Evolutionary conservation across 2,888 invertebrate genomes (phyloP), one percentile per base, ranked within the genome.

Genomic region (Congeria kusceri): DNA sequence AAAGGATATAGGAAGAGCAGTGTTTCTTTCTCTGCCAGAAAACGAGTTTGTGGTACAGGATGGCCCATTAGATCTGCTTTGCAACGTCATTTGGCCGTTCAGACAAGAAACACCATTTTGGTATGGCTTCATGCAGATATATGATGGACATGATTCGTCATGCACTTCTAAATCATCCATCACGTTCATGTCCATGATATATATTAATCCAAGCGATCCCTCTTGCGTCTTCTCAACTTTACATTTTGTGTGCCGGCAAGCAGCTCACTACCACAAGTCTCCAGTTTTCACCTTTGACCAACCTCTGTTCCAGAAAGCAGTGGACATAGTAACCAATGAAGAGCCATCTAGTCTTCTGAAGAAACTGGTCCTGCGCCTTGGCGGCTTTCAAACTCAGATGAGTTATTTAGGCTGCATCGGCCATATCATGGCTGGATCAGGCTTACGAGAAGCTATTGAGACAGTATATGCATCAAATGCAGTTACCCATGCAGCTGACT

Each of bases 111-210:
- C 44, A 25, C 77, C 80, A 39, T 44, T 58, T 11, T 83, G 83
- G 83, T 71, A 70, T 20, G 80, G 77, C 0, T 58, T 66, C n/a
- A 80, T 83, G 83, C 80, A 79, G 20, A 15, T 78, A 49, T 23
- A 32, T 9, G 32, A 73, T 1, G 20, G 23, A 49, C 4, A 18
- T 20, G 9, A 9, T 44, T 9, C 9, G 46, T 13, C 11, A 13
- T 46, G 70, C 56, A 56, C 58, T 3, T 46, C 58, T 18, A 66
- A 53, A 25, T 49, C 68, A 0, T 25, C 49, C 9, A 58, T 75
- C 4, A 27, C 27, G 15, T 75, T 80, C 39, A 18, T n/a, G 28
- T 86, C 87, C 11, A 84, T 88, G 81, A 85, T 87, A 20, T 86
- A 88, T 49, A 64, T 87, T 75, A 66, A 73, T 56, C 79, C 86